A percentile compares a stretch with the other conserved stretches of the same genome.
Evolutionary conservation across 53 echinoderm and acorn worm genomes (phyloP).

Genomic region (Henricia sp.): DNA sequence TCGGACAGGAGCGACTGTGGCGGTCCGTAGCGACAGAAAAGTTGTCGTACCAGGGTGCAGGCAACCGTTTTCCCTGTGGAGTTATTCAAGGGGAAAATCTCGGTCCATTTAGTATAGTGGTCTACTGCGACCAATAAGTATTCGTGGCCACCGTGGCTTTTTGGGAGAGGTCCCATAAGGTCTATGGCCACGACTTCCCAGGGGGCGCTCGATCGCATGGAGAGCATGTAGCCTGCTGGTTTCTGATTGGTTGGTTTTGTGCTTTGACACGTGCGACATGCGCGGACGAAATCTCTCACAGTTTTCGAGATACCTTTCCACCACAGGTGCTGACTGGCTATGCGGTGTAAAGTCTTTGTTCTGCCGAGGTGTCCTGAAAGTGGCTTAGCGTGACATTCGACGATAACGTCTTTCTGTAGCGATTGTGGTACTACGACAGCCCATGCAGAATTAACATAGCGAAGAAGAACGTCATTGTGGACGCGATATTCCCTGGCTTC

Average conservation of each 20-base stretch:
- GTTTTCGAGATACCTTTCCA: constrained; percentile 1
- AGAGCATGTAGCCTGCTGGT: constrained; percentile 46
- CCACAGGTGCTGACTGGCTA: constrained; percentile 3
- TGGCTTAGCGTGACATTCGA: constrained; percentile 19
- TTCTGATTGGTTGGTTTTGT: constrained; percentile 33
- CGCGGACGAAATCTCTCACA: constrained; percentile 8
- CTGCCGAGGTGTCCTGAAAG: constrained; percentile 35
- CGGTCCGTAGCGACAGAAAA: constrained; percentile 64
- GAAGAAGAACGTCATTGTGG: neutral
- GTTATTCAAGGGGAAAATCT: constrained; percentile 32
- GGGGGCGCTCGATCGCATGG: constrained; percentile 21
- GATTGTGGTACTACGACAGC: constrained; percentile 7
- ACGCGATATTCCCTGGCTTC: constrained; percentile 7
- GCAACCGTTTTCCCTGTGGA: constrained; percentile 52
- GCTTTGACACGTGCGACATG: constrained; percentile 42
- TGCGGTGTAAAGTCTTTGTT: neutral
- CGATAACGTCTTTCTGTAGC: constrained; percentile 24
- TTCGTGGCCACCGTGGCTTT: constrained; percentile 47
- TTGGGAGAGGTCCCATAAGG: constrained; percentile 36
- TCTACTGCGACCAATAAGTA: constrained; percentile 47
- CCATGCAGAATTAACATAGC: neutral
- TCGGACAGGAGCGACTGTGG: constrained; percentile 54
- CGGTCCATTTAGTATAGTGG: constrained; percentile 44
- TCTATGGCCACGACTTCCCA: constrained; percentile 36
- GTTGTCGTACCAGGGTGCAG: constrained; percentile 41